Evolutionary conservation across 2,888 invertebrate species (phyloP).

Genomic region (Mystacides longicornis): DNA sequence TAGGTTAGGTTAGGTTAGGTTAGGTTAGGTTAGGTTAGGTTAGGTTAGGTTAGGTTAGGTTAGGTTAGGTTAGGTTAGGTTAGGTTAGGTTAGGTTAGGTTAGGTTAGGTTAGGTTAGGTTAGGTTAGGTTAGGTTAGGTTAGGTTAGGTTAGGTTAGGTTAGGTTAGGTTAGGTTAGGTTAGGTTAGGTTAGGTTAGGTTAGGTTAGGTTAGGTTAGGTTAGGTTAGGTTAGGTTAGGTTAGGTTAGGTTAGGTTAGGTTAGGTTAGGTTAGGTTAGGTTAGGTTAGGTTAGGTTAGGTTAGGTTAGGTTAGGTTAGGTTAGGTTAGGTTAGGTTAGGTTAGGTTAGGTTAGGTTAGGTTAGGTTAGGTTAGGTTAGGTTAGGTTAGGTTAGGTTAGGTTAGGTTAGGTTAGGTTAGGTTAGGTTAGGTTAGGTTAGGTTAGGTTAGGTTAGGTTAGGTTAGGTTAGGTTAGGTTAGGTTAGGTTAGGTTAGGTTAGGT

Average conservation of each 20-base stretch:
- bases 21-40: background rate
- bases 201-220: background rate
- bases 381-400: background rate
- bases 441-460: conserved; percentile 6
- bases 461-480: conserved; percentile 6
- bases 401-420: background rate
- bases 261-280: background rate
- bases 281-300: background rate
- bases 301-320: background rate
- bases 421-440: conserved; percentile 5
- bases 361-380: background rate
- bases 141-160: background rate
- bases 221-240: background rate
- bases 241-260: background rate
- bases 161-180: background rate
- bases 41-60: background rate
- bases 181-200: background rate
- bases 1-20: background rate
- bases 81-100: background rate
- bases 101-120: background rate
- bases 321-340: background rate
- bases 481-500: conserved; percentile 6
- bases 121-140: background rate
- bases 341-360: background rate
- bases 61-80: background rate